Percentiles rank a stretch among this genome's conserved stretches.
phyloP scores from a whole-genome alignment of 1,140 invertebrate genomes.

The Schmidtea mediterranea region DNA sequence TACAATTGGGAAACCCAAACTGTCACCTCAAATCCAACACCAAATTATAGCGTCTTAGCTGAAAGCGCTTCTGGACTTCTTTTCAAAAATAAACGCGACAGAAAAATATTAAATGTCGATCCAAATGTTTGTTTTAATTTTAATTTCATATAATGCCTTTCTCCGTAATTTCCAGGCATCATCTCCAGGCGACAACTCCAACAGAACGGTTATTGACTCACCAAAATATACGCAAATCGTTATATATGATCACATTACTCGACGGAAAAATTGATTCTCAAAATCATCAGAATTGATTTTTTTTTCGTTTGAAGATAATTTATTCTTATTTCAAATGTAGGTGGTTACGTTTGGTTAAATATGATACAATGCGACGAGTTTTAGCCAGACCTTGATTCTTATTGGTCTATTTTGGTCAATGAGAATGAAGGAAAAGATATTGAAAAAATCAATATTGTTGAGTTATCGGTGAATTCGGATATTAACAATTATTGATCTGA shows the following conservation, averaged over 20 bases:
- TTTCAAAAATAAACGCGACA: conserved; percentile 32
- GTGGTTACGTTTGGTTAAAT: too few species aligned
- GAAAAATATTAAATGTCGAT: conserved; percentile 29
- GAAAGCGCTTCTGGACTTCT: conserved; percentile 36
- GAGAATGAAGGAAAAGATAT: too few species aligned
- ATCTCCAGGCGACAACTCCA: conserved; percentile 25
- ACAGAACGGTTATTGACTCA: conserved; percentile 17
- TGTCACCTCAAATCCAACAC: conserved; percentile 35
- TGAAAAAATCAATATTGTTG: too few species aligned
- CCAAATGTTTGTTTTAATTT: conserved; percentile 17
- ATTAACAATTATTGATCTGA: too few species aligned
- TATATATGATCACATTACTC: conserved; percentile 27
- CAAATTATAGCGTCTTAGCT: conserved; percentile 40
- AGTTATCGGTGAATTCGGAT: too few species aligned
- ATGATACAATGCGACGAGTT: too few species aligned
- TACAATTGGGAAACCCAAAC: conserved; percentile 42
- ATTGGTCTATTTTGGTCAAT: too few species aligned
- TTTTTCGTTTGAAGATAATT: too few species aligned
- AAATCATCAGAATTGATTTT: too few species aligned
- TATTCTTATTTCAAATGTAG: too few species aligned
- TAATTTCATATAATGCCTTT: background rate
- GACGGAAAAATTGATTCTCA: conserved; percentile 21
- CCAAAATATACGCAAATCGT: conserved; percentile 25
- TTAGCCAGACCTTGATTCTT: too few species aligned
- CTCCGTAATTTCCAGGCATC: conserved; percentile 17